Base-by-base conservation (phyloP, 2,888 invertebrate species). In the Drosophila demipolita region DNA sequence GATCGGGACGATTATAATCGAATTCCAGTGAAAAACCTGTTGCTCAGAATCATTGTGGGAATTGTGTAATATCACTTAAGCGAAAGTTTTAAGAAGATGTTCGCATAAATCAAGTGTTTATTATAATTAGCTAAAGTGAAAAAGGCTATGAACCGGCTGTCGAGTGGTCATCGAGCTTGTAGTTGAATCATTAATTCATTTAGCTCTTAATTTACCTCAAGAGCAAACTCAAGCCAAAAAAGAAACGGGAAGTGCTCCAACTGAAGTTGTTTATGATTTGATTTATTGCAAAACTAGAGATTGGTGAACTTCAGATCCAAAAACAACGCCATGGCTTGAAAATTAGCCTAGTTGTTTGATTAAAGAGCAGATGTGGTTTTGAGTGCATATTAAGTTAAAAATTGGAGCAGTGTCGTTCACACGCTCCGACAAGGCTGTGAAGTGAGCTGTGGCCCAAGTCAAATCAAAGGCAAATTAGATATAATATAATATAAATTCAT, bases 331-430 rank as follows among this genome's bases (percentile, higher is more conserved):
- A 50, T 63, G 69, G 26, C 78, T 70, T 75, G 66, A 67, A 71
- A 88, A 88, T 88, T 88, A 85, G 84, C 78, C 85, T 75, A 82
- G 68, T 87, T 77, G 38, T 38, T 29, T 55, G 38, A 20, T 38
- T 58, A 61, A 66, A 48, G 66, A 61, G 65, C 38, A 65, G 42
- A 42, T 57, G 45, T 9, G 55, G n/a, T 57, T 78, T 53, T 55
- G 68, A 78, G 80, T 76, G 79, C 75, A 71, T 82, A 82, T 84
- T 68, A 62, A 75, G 66, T 55, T 75, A 32, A 53, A 82, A 88
- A 85, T 83, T 85, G 74, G 85, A 85, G 87, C 85, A 86, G 45
- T 62, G 52, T 59, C 62, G 69, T 71, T 79, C 85, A 88, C 88
- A 85, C 87, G 82, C 88, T 78, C 78, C 67, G 74, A 66, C 82